Conservation (phyloP, 2,888 invertebrate genomes). For the Andrena dorsata region DNA sequence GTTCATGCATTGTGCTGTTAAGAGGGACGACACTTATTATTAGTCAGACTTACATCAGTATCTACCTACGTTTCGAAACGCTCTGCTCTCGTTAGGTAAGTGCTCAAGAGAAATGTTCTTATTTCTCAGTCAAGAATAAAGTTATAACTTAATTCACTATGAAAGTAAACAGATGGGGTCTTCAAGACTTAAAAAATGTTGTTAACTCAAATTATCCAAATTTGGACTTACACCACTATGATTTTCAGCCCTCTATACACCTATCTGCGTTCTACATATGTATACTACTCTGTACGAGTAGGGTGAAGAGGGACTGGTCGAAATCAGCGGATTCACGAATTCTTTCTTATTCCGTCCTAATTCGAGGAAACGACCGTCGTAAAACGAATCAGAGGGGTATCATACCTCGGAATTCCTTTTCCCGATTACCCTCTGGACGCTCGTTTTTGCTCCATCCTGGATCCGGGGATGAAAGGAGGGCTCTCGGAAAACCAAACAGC, state of each 20-base stretch:
- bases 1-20: too few relatives aligned
- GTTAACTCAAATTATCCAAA: too few relatives aligned
- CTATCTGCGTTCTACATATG: not conserved
- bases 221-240: too few relatives aligned
- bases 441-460: constrained; percentile 66
- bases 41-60: too few relatives aligned
- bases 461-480: constrained; percentile 52
- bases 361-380: constrained; percentile 78
- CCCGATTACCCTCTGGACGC: constrained; percentile 68
- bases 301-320: constrained; percentile 40
- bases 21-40: too few relatives aligned
- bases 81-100: too few relatives aligned
- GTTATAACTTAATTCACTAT: too few relatives aligned
- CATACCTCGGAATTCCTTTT: constrained; percentile 76
- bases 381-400: constrained; percentile 82
- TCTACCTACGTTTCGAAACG: too few relatives aligned
- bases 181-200: too few relatives aligned
- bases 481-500: constrained; percentile 34
- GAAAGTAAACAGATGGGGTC: too few relatives aligned
- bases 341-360: constrained; percentile 78
- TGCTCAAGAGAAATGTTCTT: too few relatives aligned
- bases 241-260: not conserved
- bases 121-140: too few relatives aligned
- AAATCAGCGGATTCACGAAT: constrained; percentile 64
- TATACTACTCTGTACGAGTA: not conserved